Evolutionary conservation across 1,140 invertebrate genomes (phyloP), one percentile per base, ranked within the genome.

Genomic region (Megalonaias nervosa): DNA sequence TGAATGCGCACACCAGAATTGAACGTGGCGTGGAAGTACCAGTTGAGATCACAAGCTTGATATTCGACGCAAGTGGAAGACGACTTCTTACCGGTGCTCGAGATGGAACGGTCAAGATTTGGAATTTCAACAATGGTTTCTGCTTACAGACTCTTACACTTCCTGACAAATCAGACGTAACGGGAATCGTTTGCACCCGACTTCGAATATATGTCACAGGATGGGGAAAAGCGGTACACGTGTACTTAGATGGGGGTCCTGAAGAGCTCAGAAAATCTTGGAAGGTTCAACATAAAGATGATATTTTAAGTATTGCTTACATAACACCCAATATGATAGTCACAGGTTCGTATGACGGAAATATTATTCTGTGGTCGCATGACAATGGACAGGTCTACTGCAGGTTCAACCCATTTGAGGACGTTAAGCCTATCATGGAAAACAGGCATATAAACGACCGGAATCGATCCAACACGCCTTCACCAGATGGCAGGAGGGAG

Each of bases 91-190:
- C 94, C 0, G 94, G 94, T 0, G 94, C 93, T 1, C 92, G 93
- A 65, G 93, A 95, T 87, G 94, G 94, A 56, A 92, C 92, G 4
- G 87, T 95, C 2, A 92, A 94, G 92, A 93, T 95, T 13, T 96
- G 95, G 95, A 95, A 95, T 86, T 95, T 95, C 82, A 95, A 95
- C 85, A 94, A 94, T 38, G 94, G 94, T 0, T 91, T 92, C 1
- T 95, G 94, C 81, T 84, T 95, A 55, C 89, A 93, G 73, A 92
- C 81, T 15, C 87, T 87, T 64, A 59, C 57, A 57, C 64, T 76
- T 11, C 81, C 82, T 5, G 82, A 82, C 4, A 69, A 60, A 14
- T 71, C 77, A 2, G 77, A 75, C 13, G 74, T 85, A 14, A 82
- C 81, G 9, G 82, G 79, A 26, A 65, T 85, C 4, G 79, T 78